Base-by-base conservation (phyloP, 2,888 invertebrate species). In the Caenorhabditis drosophilae region DNA sequence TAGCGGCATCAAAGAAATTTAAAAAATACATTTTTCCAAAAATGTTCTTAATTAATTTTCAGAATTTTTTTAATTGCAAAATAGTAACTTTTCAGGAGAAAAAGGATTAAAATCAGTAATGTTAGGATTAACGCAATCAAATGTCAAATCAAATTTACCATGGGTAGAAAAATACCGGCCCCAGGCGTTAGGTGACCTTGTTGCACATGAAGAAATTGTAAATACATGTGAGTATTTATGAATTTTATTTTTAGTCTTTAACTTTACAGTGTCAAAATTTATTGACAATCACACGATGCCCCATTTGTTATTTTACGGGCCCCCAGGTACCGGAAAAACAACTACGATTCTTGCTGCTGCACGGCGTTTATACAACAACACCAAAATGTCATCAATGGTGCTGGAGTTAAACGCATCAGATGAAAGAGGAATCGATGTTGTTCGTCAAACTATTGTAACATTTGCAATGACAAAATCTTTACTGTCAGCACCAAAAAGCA, bases 111-210 rank as follows among this genome's bases (percentile, higher is more conserved):
- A n/a, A n/a, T n/a, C n/a, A n/a, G n/a, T n/a, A n/a, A n/a, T n/a
- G n/a, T n/a, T n/a, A n/a, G n/a, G n/a, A n/a, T n/a, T n/a, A n/a
- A n/a, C n/a, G n/a, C n/a, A n/a, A n/a, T n/a, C n/a, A 31, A 23
- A 42, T 23, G 15, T 35, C 1, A 22, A 35, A 22, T 35, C 38
- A 15, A 79, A 79, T 70, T 61, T 82, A 58, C 82, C 82, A 40
- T 82, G 96, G 97, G 95, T 98, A 25, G 98, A 99, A 86, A 98
- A 98, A 85, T 98, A 99, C 85, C 90, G 98, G 22, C 98, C 98
- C 6, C 89, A 89, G 45, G 90, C 89, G 61, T 87, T 98, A 70
- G 90, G 91, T 79, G 97, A 98, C 82, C 88, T 98, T 41, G 93
- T 97, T 63, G 96, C 97, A 0, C 97, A 98, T 83, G 91, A 92